Evolutionary conservation across 2,113 vertebrate species (phyloP), one percentile per base, ranked within the genome.

Genomic region (Platanista minor): DNA sequence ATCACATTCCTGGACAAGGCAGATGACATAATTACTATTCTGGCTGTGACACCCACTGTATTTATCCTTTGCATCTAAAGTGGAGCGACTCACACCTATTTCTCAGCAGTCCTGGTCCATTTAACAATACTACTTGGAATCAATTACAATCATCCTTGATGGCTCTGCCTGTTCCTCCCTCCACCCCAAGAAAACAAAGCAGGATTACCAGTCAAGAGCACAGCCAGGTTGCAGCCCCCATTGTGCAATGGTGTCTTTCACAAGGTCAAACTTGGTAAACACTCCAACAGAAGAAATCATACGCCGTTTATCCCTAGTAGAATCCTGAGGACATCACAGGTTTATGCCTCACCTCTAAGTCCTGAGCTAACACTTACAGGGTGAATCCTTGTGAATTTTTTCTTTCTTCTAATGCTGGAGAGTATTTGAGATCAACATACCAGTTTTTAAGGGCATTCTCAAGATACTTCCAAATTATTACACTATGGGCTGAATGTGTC

Each of bases 11-110:
- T 97, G 97, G 98, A 98, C 98, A 98, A 97, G 98, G 98, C 98
- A 98, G 98, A 99, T 97, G 98, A 98, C 98, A 98, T 99, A 99
- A 99, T 99, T 99, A 98, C 98, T 83, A 91, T 87, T 94, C 97
- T 95, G 97, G 97, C 98, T 92, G 97, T 84, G 93, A 98, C 96
- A 98, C 97, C 97, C 98, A 92, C 97, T 96, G 97, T 98, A 97
- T 96, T 98, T 98, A 98, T 98, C 95, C 77, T 98, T 96, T 93
- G 82, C 81, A 94, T 98, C 96, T 88, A 66, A 97, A 98, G 97
- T 72, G 97, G 94, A 97, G 87, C 91, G 82, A 96, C 97, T 90
- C 96, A 96, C 95, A 98, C 94, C 91, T 94, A 77, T 94, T 98
- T 98, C 97, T 97, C 98, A 89, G 85, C 91, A 96, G 85, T 25